Conservation (phyloP, 2,888 invertebrate species). For the Dasypolia templi region DNA sequence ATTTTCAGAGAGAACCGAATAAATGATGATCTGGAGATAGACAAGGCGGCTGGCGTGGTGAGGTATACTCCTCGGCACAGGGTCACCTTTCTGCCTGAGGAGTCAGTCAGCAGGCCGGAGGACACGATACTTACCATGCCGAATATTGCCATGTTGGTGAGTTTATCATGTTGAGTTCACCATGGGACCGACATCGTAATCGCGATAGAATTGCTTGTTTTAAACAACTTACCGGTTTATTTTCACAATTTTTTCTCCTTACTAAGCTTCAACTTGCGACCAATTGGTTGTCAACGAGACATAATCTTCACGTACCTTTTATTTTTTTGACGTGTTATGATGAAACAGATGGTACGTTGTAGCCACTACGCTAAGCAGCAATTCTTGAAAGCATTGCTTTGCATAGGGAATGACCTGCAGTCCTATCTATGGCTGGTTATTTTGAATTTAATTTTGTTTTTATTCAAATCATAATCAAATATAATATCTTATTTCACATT, state of each 20-base stretch:
- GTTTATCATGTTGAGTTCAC: slow-evolving; percentile 64
- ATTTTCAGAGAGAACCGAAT: slow-evolving; percentile 91
- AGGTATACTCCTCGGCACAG: slow-evolving; percentile 91
- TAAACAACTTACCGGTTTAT: not conserved
- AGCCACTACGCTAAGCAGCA: not conserved
- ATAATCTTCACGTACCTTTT: not conserved
- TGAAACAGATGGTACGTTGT: not conserved
- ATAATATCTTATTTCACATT: too few relatives aligned
- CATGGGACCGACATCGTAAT: not conserved
- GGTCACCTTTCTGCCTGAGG: slow-evolving; percentile 91
- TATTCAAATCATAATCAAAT: too few relatives aligned
- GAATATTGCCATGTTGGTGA: slow-evolving; percentile 94
- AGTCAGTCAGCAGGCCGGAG: slow-evolving; percentile 92
- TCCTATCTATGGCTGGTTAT: not conserved
- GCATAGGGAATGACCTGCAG: not conserved
- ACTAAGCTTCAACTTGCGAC: not conserved
- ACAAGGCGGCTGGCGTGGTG: slow-evolving; percentile 91
- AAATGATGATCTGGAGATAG: slow-evolving; percentile 91
- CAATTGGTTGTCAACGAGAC: not conserved
- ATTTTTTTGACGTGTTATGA: not conserved
- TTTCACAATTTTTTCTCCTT: not conserved
- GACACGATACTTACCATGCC: slow-evolving; percentile 91
- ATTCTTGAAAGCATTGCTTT: not conserved
- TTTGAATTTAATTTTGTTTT: too few relatives aligned
- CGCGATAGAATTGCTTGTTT: not conserved